These are phyloP conservation scores for Spodoptera exigua DNA, from an alignment of 2,888 invertebrate species.

Conservation along the genomic window DNA sequence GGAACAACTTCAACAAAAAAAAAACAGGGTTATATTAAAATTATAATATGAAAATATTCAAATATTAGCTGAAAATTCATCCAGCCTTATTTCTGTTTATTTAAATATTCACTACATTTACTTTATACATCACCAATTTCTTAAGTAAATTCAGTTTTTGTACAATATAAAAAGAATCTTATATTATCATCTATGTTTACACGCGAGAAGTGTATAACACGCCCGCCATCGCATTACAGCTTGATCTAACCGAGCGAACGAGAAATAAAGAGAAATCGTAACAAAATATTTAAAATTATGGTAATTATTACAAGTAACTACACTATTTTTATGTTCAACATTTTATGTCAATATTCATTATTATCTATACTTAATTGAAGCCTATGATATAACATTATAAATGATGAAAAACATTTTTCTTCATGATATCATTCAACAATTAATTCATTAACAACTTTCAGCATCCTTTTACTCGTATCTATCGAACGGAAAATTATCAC, in stretches of 20 bases:
- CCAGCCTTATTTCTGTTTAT: conserved; percentile 88
- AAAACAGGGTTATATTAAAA: conserved; percentile 89
- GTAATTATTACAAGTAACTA: conserved; percentile 88
- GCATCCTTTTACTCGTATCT: conserved; percentile 76
- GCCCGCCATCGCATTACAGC: conserved; percentile 76
- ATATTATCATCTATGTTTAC: conserved; percentile 85
- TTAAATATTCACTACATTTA: conserved; percentile 89
- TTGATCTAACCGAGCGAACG: conserved; percentile 85
- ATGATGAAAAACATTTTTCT: conserved; percentile 83
- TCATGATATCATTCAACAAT: conserved; percentile 87
- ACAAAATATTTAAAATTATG: conserved; percentile 88
- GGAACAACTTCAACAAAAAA: conserved; percentile 86
- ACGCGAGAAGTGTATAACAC: conserved; percentile 83
- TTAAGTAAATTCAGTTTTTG: conserved; percentile 90
- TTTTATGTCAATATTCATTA: conserved; percentile 88
- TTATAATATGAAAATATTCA: conserved; percentile 90
- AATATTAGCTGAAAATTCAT: conserved; percentile 86
- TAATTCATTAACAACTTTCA: conserved; percentile 84
- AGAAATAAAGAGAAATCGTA: conserved; percentile 83
- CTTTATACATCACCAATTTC: conserved; percentile 90
- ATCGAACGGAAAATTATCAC: conserved; percentile 80
- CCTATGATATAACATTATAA: conserved; percentile 87
- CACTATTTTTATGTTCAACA: conserved; percentile 88
- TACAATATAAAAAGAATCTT: conserved; percentile 90
- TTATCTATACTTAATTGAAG: conserved; percentile 86